These are phyloP conservation scores for Neolamprologus brichardi DNA, from an alignment of 2,113 vertebrate genomes.

Conservation along the genomic window DNA sequence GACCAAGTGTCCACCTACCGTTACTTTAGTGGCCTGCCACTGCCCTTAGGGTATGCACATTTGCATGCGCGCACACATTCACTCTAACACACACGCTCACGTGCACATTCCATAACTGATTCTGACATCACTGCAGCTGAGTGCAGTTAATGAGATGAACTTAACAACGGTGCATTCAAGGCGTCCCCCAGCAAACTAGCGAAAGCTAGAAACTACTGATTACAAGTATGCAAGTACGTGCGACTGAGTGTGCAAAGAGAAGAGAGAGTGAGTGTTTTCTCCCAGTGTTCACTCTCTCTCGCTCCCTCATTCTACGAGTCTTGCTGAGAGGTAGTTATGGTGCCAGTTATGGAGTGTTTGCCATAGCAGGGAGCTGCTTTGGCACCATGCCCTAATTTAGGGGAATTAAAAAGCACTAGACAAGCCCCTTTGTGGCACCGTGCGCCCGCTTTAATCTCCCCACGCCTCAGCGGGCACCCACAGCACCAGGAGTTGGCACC, in stretches of 20 bases:
- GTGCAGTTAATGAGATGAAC: conserved; percentile 2
- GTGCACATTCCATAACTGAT: conserved; percentile 38
- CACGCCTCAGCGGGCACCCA: conserved; percentile 68
- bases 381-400: conserved; percentile 74
- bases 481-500: conserved; percentile 67
- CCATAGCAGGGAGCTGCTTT: conserved; percentile 64
- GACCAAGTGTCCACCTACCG: conserved; percentile 50
- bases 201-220: conserved; percentile 47
- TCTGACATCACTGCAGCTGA: conserved; percentile 29
- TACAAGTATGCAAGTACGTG: conserved; percentile 46
- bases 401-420: conserved; percentile 79
- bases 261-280: conserved; percentile 35
- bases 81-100: neutral
- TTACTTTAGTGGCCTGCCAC: conserved; percentile 53
- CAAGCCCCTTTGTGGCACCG: conserved; percentile 70
- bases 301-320: conserved; percentile 18
- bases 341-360: conserved; percentile 70
- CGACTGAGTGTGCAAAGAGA: conserved; percentile 37
- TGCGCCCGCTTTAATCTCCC: conserved; percentile 75
- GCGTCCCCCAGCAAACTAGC: conserved; percentile 7
- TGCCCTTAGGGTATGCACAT: conserved; percentile 40
- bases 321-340: conserved; percentile 60
- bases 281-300: conserved; percentile 20
- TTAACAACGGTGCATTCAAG: conserved; percentile 23
- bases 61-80: neutral